These are phyloP conservation scores for Microhierax caerulescens DNA, from an alignment of 2,797 vertebrate genomes.

Conservation along the genomic window DNA sequence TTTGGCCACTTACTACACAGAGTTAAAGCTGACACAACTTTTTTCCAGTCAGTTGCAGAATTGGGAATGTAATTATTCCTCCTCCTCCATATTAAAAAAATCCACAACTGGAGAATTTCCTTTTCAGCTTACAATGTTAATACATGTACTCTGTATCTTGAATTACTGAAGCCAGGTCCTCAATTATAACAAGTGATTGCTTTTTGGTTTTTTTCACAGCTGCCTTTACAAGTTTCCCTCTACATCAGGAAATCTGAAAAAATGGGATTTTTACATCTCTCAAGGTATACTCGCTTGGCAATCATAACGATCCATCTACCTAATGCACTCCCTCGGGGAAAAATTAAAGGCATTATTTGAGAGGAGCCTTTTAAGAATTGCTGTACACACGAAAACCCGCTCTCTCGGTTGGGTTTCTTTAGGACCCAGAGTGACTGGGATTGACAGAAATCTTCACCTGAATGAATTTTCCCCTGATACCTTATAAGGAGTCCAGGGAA, in stretches of 20 bases:
- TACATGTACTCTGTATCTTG: neutral
- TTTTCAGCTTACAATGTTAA: neutral
- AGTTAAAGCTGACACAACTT: neutral
- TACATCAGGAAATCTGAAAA: conserved; percentile 42
- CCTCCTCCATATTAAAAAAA: neutral
- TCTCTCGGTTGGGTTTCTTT: conserved; percentile 30
- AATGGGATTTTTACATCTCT: conserved; percentile 62
- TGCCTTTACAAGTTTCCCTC: conserved; percentile 21
- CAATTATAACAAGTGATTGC: neutral
- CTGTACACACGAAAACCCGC: accelerated
- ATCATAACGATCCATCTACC: neutral
- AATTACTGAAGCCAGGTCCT: neutral
- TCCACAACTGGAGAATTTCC: neutral
- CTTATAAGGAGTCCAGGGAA: conserved; percentile 85
- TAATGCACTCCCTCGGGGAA: neutral
- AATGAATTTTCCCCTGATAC: conserved; percentile 77
- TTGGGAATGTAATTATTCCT: neutral
- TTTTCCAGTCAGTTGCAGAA: neutral
- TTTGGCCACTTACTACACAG: neutral
- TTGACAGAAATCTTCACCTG: conserved; percentile 70
- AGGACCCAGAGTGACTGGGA: conserved; percentile 59
- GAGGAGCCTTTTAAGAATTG: neutral
- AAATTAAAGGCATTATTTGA: neutral
- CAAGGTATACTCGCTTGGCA: conserved; percentile 56
- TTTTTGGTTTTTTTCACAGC: conserved; percentile 16